Evolutionary conservation across 2,888 invertebrate species (phyloP), one percentile per base, ranked within the genome.

Genomic region (Phrixothrix hirtus): DNA sequence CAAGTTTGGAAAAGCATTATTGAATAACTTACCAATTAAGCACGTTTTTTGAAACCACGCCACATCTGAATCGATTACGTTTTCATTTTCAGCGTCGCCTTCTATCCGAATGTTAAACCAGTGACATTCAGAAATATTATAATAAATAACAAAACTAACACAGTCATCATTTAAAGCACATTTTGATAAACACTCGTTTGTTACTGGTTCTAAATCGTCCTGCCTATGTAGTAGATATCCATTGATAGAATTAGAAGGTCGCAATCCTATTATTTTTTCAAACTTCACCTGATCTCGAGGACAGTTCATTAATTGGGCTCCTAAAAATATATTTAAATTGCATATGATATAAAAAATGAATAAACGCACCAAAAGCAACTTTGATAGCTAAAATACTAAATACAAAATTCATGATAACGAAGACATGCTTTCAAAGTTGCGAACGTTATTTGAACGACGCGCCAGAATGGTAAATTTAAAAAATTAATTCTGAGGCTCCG

Each of bases 1-100:
- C 7, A 3, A 7, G 21, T 29, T 43, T n/a, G n/a, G 6, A 29
- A 26, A 11, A 31, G n/a, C 1, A 17, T 11, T 10, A 27, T 12
- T n/a, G 11, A 11, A 9, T 46, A 61, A 71, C 74, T 69, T 71
- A 83, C 83, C 78, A 72, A 78, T 75, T 55, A 85, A 68, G 65
- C 87, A 88, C 36, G 81, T 79, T 74, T 85, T 85, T 60, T 81
- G 81, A 66, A 85, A 88, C 75, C 83, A 87, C 2, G 81, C 83
- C 2, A 79, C 79, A 60, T 82, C 81, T 32, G 80, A 79, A 62
- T 85, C 83, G 2, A 78, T 71, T n/a, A 54, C 13, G 29, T 43
- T 54, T 1, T 54, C 44, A 30, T 25, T 32, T 34, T 54, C 54
- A 26, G 44, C 26, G 0, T 37, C 27, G 34, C 34, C 41, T 3